Conservation (phyloP, 1,140 invertebrate species). For the Lamellibrachia luymesi region DNA sequence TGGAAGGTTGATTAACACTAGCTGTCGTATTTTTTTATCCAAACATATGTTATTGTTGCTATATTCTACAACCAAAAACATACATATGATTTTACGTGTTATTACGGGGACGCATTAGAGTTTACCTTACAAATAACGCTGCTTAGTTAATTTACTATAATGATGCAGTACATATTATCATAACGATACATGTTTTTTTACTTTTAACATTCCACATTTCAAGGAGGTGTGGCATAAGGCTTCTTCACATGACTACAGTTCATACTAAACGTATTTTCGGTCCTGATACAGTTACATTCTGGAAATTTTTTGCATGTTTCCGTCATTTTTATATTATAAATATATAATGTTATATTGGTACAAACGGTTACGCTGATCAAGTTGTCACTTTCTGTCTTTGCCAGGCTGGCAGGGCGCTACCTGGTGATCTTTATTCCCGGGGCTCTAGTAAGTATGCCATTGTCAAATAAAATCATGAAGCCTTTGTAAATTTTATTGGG, state of each 20-base stretch:
- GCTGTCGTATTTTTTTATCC: neutral
- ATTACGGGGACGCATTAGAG: too few relatives aligned
- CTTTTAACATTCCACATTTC: neutral
- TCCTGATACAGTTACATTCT: neutral
- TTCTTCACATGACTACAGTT: too few relatives aligned
- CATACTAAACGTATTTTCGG: neutral
- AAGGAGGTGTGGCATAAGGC: neutral
- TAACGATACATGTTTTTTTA: neutral
- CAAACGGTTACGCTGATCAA: neutral
- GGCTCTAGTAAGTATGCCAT: conserved; percentile 14
- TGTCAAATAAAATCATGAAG: neutral
- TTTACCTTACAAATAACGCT: too few relatives aligned
- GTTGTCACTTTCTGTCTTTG: neutral
- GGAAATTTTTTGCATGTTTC: neutral
- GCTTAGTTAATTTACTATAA: too few relatives aligned
- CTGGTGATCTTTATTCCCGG: conserved; percentile 21
- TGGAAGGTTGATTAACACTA: too few relatives aligned
- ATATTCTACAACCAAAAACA: too few relatives aligned
- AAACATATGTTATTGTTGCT: neutral
- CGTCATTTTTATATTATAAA: neutral
- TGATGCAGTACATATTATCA: too few relatives aligned
- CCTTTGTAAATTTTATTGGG: too few relatives aligned
- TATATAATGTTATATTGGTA: neutral
- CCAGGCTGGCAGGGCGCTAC: conserved; percentile 14
- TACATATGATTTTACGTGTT: too few relatives aligned